These are phyloP conservation scores for Bellardia bayeri DNA, from an alignment of 2,888 invertebrate genomes.

Conservation along the genomic window DNA sequence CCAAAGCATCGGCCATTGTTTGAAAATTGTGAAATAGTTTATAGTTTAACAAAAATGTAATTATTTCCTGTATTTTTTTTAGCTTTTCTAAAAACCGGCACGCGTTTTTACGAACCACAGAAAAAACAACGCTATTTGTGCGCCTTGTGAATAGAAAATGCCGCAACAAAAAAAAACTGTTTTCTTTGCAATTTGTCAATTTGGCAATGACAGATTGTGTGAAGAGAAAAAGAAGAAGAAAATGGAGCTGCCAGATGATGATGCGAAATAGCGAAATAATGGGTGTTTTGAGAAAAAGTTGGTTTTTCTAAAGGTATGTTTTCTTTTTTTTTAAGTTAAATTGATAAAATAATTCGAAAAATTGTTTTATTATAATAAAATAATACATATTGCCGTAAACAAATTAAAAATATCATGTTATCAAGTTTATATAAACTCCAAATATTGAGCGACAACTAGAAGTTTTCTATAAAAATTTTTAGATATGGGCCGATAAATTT, in stretches of 20 bases:
- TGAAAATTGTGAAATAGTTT: neutral
- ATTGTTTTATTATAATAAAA: too few relatives aligned
- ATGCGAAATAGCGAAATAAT: too few relatives aligned
- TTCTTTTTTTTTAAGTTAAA: too few relatives aligned
- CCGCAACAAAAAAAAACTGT: conserved; percentile 26
- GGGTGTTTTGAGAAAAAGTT: too few relatives aligned
- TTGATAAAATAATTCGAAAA: too few relatives aligned
- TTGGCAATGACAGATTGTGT: neutral
- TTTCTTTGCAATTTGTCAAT: neutral
- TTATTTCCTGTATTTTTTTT: neutral
- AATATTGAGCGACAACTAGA: too few relatives aligned
- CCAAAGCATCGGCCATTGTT: conserved; percentile 90
- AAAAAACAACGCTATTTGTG: conserved; percentile 57
- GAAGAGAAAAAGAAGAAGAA: neutral
- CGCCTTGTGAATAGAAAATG: conserved; percentile 51
- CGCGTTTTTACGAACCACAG: conserved; percentile 36
- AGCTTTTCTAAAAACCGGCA: conserved; percentile 22
- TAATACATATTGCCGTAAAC: too few relatives aligned
- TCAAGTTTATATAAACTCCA: too few relatives aligned
- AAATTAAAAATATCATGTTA: too few relatives aligned
- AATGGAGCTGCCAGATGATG: neutral
- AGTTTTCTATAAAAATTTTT: too few relatives aligned
- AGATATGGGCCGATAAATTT: too few relatives aligned
- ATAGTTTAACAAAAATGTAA: neutral
- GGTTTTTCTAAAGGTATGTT: too few relatives aligned